Percentiles rank a stretch among this genome's conserved stretches.
Conservation (phyloP, 2,888 invertebrate species). For the Nycteola revayana region DNA sequence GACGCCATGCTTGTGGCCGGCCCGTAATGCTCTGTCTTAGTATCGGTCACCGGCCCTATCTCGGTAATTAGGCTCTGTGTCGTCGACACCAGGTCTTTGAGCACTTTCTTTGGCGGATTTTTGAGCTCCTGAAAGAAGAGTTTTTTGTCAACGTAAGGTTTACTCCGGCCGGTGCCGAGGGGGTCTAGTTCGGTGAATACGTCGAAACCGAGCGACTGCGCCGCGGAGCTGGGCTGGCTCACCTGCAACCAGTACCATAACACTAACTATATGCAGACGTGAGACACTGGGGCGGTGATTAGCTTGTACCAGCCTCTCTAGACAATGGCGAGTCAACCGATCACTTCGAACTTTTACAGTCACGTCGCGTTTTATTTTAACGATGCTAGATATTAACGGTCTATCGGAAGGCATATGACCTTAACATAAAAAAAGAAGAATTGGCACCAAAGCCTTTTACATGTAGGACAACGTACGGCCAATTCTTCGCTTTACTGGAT, state of each 20-base stretch:
- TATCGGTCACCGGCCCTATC: constrained; percentile 53
- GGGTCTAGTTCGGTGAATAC: constrained; percentile 97
- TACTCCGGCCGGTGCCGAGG: constrained; percentile 93
- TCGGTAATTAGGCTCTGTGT: constrained; percentile 64
- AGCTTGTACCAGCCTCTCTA: too few species aligned
- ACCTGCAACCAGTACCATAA: constrained; percentile 70
- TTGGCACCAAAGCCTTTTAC: too few species aligned
- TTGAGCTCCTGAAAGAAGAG: constrained; percentile 97
- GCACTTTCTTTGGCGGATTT: constrained; percentile 95
- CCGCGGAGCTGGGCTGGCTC: constrained; percentile 57
- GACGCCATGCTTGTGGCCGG: constrained; percentile 75
- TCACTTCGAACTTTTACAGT: too few species aligned
- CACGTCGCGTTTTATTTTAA: too few species aligned
- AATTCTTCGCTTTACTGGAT: too few species aligned
- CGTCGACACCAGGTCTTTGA: constrained; percentile 90
- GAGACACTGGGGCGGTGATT: too few species aligned
- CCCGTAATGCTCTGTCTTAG: constrained; percentile 57
- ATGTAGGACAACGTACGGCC: too few species aligned
- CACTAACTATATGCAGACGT: constrained; percentile 48
- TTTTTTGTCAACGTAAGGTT: constrained; percentile 97
- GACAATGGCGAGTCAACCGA: too few species aligned
- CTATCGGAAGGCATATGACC: too few species aligned
- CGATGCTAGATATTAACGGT: too few species aligned
- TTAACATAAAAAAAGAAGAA: too few species aligned
- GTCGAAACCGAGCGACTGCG: constrained; percentile 83